phyloP scores from a whole-genome alignment of 2,797 vertebrate species.

The Dallia pectoralis region DNA sequence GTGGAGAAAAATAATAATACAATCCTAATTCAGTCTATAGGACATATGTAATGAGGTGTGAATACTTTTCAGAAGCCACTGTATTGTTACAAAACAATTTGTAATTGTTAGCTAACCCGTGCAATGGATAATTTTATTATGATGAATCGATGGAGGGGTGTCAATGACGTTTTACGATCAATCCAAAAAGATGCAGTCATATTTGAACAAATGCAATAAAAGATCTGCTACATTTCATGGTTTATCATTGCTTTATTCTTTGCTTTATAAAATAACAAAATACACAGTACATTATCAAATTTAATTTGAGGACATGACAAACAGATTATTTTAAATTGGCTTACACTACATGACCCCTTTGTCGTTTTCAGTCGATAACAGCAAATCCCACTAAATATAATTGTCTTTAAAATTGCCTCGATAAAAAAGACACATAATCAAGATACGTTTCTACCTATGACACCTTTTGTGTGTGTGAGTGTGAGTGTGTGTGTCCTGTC shows the following conservation, averaged over 20 bases:
- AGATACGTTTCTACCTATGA: neutral
- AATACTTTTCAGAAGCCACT: neutral
- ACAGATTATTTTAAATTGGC: neutral
- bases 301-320: neutral
- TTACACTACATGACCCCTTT: neutral
- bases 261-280: neutral
- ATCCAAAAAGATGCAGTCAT: neutral
- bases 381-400: neutral
- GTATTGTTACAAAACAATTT: neutral
- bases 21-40: too few species aligned
- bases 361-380: neutral
- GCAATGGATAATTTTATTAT: too few species aligned
- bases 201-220: neutral
- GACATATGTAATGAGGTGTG: too few species aligned
- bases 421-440: neutral
- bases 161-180: neutral
- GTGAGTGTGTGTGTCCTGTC: too few species aligned
- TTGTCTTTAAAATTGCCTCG: neutral
- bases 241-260: neutral
- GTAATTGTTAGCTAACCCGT: neutral
- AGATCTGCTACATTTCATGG: neutral
- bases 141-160: too few species aligned
- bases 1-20: too few species aligned
- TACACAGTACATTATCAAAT: neutral
- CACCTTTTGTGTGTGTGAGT: too few species aligned